Percentiles rank a stretch among this genome's conserved stretches.
Evolutionary conservation across 2,797 vertebrate genomes (phyloP).

Genomic region (Bucorvus abyssinicus): DNA sequence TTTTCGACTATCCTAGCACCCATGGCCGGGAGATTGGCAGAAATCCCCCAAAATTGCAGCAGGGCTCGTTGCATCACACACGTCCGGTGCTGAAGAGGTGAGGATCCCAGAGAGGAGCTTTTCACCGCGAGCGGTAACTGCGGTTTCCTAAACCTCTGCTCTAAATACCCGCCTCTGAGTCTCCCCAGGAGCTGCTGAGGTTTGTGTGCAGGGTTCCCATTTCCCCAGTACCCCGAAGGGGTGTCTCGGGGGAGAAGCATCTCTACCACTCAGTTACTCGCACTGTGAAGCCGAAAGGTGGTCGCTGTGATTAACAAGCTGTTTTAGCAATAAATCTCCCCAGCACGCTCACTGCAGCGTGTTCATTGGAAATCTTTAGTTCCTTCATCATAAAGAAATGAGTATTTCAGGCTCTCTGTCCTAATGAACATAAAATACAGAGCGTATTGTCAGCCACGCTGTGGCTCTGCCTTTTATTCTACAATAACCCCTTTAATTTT

Average conservation of each 20-base stretch:
- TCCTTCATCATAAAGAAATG: conserved; percentile 56
- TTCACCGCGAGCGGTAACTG: neutral
- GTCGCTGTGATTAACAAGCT: neutral
- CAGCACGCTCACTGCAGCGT: neutral
- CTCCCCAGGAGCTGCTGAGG: neutral
- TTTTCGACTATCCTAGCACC: accelerated
- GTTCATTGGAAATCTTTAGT: conserved; percentile 55
- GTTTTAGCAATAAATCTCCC: conserved; percentile 12
- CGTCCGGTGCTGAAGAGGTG: accelerated
- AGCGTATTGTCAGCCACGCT: neutral
- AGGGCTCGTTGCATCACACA: accelerated
- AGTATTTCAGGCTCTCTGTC: conserved; percentile 34
- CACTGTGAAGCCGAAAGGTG: neutral
- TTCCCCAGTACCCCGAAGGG: neutral
- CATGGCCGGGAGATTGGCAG: neutral
- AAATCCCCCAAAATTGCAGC: neutral
- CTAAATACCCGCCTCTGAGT: accelerated
- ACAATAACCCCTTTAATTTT: neutral
- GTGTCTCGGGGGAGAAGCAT: neutral
- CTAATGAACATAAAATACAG: conserved; percentile 45
- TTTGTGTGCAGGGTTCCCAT: neutral
- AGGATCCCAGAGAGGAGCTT: neutral
- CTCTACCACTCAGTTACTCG: accelerated
- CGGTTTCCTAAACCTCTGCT: neutral
- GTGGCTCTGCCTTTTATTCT: conserved; percentile 13